phyloP scores from a whole-genome alignment of 2,797 vertebrate species.

The Trachops cirrhosus region DNA sequence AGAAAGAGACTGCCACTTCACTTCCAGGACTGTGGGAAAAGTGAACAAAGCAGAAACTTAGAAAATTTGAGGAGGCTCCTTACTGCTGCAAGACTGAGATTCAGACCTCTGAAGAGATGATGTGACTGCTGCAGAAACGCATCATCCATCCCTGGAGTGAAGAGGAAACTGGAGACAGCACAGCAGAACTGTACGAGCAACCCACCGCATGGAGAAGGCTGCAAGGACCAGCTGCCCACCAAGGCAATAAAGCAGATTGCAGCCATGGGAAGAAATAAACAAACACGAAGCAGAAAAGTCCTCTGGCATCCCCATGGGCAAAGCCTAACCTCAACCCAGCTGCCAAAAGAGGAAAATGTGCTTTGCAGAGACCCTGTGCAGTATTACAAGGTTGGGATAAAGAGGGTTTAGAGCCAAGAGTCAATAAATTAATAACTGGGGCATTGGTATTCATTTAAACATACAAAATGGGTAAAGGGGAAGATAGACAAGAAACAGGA shows the following conservation, averaged over 20 bases:
- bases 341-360: neutral
- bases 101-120: neutral
- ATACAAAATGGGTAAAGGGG: neutral
- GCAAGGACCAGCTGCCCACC: neutral
- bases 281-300: neutral
- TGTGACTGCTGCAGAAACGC: neutral
- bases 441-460: neutral
- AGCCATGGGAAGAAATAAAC: neutral
- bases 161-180: neutral
- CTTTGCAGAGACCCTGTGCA: neutral
- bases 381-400: neutral
- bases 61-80: neutral
- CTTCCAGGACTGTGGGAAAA: neutral
- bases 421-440: neutral
- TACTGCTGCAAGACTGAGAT: neutral
- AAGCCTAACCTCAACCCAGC: neutral
- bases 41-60: slow-evolving; percentile 4
- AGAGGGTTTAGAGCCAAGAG: neutral
- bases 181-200: neutral
- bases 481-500: neutral
- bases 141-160: neutral
- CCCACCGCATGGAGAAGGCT: neutral
- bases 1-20: neutral
- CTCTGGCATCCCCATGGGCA: neutral
- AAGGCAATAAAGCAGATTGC: neutral